Percentiles rank a stretch among this genome's conserved stretches.
Evolutionary conservation across 1,140 invertebrate genomes (phyloP).

Genomic region (Cryptotermes secundus): DNA sequence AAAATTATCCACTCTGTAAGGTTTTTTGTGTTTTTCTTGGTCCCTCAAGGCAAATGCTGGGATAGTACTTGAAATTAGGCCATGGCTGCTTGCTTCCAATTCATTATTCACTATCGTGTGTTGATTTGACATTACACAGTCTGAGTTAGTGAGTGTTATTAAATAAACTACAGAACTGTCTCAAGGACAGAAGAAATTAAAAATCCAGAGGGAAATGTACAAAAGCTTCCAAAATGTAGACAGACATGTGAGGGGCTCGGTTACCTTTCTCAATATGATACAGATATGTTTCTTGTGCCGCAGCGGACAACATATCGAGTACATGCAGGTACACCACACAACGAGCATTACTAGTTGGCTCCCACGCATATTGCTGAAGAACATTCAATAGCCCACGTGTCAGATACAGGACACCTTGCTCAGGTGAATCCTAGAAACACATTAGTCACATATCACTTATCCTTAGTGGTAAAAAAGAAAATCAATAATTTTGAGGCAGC

Average conservation of each 20-base stretch:
- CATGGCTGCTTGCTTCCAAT: no score
- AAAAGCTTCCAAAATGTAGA: neutral
- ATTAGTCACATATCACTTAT: neutral
- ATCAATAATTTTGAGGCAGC: no score
- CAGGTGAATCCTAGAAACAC: conserved; percentile 74
- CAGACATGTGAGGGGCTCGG: conserved; percentile 15
- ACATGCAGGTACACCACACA: conserved; percentile 66
- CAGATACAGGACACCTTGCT: conserved; percentile 77
- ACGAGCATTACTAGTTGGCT: conserved; percentile 55
- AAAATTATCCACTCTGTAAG: no score
- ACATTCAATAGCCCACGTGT: conserved; percentile 72
- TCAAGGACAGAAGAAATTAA: neutral
- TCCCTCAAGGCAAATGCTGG: no score
- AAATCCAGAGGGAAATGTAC: neutral
- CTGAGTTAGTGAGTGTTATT: no score
- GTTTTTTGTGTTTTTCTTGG: no score
- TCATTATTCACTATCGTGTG: no score
- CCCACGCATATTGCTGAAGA: conserved; percentile 68
- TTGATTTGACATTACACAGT: no score
- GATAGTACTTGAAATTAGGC: no score
- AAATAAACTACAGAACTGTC: neutral
- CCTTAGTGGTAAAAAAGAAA: no score
- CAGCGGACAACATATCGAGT: conserved; percentile 70
- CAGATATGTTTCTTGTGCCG: conserved; percentile 74
- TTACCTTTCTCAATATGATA: conserved; percentile 81